Evolutionary conservation across 2,888 invertebrate genomes (phyloP), one percentile per base, ranked within the genome.

Genomic region (Allolobophora icterica): DNA sequence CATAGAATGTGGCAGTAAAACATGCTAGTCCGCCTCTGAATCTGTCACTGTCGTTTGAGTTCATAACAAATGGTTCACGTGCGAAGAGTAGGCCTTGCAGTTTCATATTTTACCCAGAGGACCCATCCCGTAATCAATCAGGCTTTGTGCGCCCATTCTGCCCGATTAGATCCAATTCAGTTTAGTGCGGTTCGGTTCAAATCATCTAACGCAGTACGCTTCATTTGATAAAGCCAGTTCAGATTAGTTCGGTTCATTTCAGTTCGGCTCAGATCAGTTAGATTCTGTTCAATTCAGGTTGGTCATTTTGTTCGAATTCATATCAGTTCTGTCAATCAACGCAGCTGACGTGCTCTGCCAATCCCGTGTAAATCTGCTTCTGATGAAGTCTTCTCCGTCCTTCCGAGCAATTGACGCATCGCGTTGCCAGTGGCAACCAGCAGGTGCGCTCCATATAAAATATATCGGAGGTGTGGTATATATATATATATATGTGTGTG

Each of bases 351-450:
- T n/a, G 71, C 8, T 3, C n/a, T 71, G n/a, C 8, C 71, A 11
- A 71, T 71, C 30, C 5, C 71, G 3, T 71, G 30, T n/a, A 11
- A n/a, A 8, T n/a, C 71, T 71, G 71, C 71, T 71, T 71, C 71
- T 71, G 13, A 71, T 71, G 71, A 71, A 11, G 8, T n/a, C 52
- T 30, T 30, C 71, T 71, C n/a, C 30, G n/a, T 30, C n/a, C 71
- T 71, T 71, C n/a, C 30, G n/a, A n/a, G 71, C 4, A 30, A 71
- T n/a, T 71, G 71, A 71, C n/a, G 71, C n/a, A 71, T 3, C 11
- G 30, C 71, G 71, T 71, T 71, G 71, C 71, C 71, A 71, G 30
- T 71, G 71, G 71, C 71, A 71, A 71, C 71, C 71, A 71, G 71
- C 71, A 71, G 71, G 71, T 71, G 71, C 71, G 71, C n/a, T 30